These are phyloP conservation scores for Thysanoteuthis rhombus DNA, from an alignment of 2,888 invertebrate species.

Conservation along the genomic window DNA sequence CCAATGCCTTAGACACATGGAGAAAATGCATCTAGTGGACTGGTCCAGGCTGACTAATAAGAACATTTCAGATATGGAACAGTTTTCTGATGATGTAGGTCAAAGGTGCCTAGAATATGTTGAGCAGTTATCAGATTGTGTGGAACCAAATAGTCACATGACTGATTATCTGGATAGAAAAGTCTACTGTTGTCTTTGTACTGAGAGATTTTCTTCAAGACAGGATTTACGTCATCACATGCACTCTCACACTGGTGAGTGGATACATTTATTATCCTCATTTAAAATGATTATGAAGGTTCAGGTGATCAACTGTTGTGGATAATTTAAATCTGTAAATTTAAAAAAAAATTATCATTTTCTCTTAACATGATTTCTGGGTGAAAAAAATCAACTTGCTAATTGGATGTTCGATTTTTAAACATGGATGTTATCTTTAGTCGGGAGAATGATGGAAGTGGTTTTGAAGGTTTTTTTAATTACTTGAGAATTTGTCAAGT, in stretches of 20 bases:
- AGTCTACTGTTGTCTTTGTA: conserved; percentile 81
- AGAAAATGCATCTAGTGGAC: conserved; percentile 79
- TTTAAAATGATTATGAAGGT: background rate
- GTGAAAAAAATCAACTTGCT: too few species aligned
- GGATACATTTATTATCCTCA: background rate
- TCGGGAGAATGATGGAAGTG: too few species aligned
- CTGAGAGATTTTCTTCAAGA: conserved; percentile 93
- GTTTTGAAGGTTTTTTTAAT: too few species aligned
- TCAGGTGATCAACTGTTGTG: background rate
- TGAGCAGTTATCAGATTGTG: background rate
- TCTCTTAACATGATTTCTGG: background rate
- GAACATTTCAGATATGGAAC: conserved; percentile 58
- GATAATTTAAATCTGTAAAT: background rate
- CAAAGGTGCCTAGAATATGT: conserved; percentile 41
- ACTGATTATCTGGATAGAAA: conserved; percentile 61
- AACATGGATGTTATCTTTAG: too few species aligned
- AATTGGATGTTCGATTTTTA: too few species aligned
- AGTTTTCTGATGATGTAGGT: conserved; percentile 57
- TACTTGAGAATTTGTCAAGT: too few species aligned
- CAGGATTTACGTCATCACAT: conserved; percentile 92
- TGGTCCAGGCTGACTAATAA: conserved; percentile 79
- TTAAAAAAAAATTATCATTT: background rate
- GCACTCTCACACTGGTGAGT: conserved; percentile 79
- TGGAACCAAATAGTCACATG: conserved; percentile 39
- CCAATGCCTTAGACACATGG: conserved; percentile 84